Evolutionary conservation across 2,113 vertebrate genomes (phyloP).

Genomic region (Triplophysa dalaica): DNA sequence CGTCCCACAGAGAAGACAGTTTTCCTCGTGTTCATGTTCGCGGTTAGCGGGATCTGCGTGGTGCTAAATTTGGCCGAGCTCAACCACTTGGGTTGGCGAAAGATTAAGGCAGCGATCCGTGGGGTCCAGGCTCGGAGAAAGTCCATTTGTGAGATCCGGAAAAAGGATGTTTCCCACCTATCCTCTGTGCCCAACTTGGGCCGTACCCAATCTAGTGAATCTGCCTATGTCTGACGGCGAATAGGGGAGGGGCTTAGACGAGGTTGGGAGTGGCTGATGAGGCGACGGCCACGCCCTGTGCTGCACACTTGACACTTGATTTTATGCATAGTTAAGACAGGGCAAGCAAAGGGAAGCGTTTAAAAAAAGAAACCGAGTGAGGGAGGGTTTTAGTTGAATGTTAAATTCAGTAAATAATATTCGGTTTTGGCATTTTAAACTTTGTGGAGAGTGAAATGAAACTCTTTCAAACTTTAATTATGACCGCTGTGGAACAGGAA

Average conservation of each 20-base stretch:
- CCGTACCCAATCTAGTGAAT: conserved; percentile 86
- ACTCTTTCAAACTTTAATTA: not conserved
- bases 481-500: not conserved
- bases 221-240: conserved; percentile 83
- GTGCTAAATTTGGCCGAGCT: conserved; percentile 89
- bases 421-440: not conserved
- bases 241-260: conserved; percentile 64
- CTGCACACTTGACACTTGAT: conserved; percentile 57
- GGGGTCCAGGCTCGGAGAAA: conserved; percentile 81
- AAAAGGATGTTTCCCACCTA: conserved; percentile 79
- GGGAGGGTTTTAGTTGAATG: not conserved
- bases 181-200: conserved; percentile 78
- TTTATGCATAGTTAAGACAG: conserved; percentile 23
- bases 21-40: conserved; percentile 90
- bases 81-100: conserved; percentile 90
- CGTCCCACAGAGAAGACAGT: conserved; percentile 88
- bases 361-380: not conserved
- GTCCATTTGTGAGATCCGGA: conserved; percentile 78
- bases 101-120: conserved; percentile 81
- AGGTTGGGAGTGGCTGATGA: conserved; percentile 56
- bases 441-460: not conserved
- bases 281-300: conserved; percentile 62
- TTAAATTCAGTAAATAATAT: not conserved
- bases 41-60: conserved; percentile 87
- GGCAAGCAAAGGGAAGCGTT: not conserved